Evolutionary conservation across 1,140 invertebrate species (phyloP).

Genomic region (Drosophila mauritiana): DNA sequence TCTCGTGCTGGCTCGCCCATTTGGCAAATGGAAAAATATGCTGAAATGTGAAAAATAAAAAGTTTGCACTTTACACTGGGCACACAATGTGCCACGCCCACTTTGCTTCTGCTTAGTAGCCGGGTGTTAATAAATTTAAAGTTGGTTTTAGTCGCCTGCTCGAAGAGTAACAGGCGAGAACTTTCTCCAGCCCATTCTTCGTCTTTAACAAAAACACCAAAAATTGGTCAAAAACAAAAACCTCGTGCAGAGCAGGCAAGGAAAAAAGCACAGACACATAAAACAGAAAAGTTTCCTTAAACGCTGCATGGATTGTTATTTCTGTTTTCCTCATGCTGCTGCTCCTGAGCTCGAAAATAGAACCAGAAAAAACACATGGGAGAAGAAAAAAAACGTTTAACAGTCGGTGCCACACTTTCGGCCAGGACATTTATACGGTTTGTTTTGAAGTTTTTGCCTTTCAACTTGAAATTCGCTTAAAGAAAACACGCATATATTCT

Average conservation of each 20-base stretch:
- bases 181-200: constrained; percentile 21
- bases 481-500: constrained; percentile 27
- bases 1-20: constrained; percentile 23
- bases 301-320: constrained; percentile 75
- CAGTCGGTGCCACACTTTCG: constrained; percentile 68
- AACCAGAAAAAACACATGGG: constrained; percentile 32
- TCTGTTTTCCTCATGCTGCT: constrained; percentile 36
- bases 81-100: constrained; percentile 56
- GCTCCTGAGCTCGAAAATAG: constrained; percentile 34
- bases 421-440: constrained; percentile 73
- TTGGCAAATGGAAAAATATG: constrained; percentile 66
- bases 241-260: not conserved
- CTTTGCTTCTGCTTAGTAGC: constrained; percentile 44
- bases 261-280: constrained; percentile 46
- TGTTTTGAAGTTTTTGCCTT: constrained; percentile 69
- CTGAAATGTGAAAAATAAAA: constrained; percentile 60
- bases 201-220: constrained; percentile 15
- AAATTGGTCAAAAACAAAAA: constrained; percentile 39
- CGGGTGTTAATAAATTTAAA: constrained; percentile 79
- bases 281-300: constrained; percentile 77
- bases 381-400: constrained; percentile 61
- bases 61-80: constrained; percentile 69
- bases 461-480: constrained; percentile 43
- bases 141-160: constrained; percentile 63
- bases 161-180: constrained; percentile 40